phyloP scores from a whole-genome alignment of 2,797 vertebrate genomes.

The Catamblyrhynchus diadema region DNA sequence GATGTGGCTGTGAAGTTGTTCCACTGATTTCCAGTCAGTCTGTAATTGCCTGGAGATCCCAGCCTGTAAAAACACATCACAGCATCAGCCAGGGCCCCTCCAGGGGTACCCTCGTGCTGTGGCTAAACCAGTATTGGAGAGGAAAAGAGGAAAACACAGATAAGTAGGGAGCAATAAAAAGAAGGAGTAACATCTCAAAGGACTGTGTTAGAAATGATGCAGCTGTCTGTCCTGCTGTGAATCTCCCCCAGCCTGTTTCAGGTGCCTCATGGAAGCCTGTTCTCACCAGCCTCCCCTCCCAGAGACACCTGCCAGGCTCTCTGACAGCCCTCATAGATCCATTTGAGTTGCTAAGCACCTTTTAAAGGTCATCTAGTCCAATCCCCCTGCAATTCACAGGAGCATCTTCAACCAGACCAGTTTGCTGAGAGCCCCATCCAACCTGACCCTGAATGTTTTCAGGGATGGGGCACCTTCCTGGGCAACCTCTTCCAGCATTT shows the following conservation, averaged over 20 bases:
- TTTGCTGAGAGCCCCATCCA: neutral
- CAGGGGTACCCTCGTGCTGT: neutral
- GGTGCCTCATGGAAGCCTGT: neutral
- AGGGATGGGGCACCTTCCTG: neutral
- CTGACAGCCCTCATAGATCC: neutral
- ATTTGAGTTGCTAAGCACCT: neutral
- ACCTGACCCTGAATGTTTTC: neutral
- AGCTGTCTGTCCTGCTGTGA: neutral
- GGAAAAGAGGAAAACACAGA: neutral
- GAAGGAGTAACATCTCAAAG: neutral
- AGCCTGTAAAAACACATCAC: neutral
- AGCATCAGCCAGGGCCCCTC: neutral
- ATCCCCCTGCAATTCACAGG: neutral
- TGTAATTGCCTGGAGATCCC: neutral
- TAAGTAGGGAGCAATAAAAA: neutral
- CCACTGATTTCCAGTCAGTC: neutral
- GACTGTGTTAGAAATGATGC: neutral
- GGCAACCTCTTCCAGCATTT: neutral
- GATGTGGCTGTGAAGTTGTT: constrained; percentile 6
- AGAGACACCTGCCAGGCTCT: neutral
- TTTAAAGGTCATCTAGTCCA: neutral
- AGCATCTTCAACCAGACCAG: neutral
- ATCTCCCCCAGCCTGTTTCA: neutral
- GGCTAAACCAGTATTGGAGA: neutral
- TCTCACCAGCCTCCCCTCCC: neutral